Evolutionary conservation across 2,888 invertebrate genomes (phyloP).

Genomic region (Cyclophora punctaria): DNA sequence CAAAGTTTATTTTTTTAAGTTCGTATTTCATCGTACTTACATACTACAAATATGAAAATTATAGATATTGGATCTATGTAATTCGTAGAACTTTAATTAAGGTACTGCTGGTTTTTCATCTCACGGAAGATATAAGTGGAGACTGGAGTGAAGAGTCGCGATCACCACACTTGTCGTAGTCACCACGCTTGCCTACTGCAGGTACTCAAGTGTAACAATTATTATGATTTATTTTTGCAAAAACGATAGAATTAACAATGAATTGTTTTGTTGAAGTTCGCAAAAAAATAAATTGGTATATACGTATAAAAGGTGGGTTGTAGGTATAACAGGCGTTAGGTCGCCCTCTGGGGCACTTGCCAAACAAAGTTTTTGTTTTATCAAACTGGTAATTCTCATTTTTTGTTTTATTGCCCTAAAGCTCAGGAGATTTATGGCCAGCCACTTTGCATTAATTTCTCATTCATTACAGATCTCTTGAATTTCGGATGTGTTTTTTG

Average conservation of each 20-base stretch:
- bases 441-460: slow-evolving; percentile 69
- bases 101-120: too few relatives aligned
- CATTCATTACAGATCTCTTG: slow-evolving; percentile 65
- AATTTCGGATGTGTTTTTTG: slow-evolving; percentile 48
- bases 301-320: slow-evolving; percentile 25
- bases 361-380: slow-evolving; percentile 68
- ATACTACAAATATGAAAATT: too few relatives aligned
- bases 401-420: slow-evolving; percentile 68
- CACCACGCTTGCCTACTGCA: too few relatives aligned
- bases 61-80: too few relatives aligned
- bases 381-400: slow-evolving; percentile 67
- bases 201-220: too few relatives aligned
- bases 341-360: slow-evolving; percentile 55
- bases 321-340: slow-evolving; percentile 29
- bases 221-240: too few relatives aligned
- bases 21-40: too few relatives aligned
- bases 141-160: too few relatives aligned
- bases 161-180: too few relatives aligned
- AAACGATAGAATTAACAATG: slow-evolving; percentile 1
- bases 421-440: slow-evolving; percentile 63
- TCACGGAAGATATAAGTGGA: too few relatives aligned
- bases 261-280: slow-evolving; percentile 19
- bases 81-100: too few relatives aligned
- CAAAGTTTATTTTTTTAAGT: too few relatives aligned
- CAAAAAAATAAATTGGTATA: slow-evolving; percentile 42